Base-by-base conservation (phyloP, 1,140 invertebrate genomes). In the Drosophila parabipectinata region DNA sequence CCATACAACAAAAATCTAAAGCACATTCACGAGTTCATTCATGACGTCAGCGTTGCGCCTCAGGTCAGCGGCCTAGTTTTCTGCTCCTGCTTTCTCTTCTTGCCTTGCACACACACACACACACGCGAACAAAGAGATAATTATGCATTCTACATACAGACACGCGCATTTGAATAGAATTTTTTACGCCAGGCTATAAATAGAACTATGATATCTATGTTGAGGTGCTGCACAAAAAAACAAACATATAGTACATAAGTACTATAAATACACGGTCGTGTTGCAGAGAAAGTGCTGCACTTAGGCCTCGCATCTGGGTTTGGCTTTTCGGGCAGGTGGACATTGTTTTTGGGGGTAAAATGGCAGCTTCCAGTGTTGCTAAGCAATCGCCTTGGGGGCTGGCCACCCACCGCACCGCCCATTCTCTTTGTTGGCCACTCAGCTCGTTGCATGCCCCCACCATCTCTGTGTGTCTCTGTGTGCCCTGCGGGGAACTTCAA, bases 61-160 rank as follows among this genome's bases (percentile, higher is more conserved):
- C 81, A 90, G 90, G 90, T 91, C 90, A 91, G 84, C 85, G 90
- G 81, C 90, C 90, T 91, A 91, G 71, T 90, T 91, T 87, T 79
- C 58, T 47, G 51, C 64, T 63, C 12, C 47, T 34, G 37, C 45
- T 47, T 10, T 32, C 18, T 18, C 26, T 44, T 5, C 15, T 58
- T 56, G 45, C 57, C 51, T 50, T 12, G 28, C 54, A 37, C 59
- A 56, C 32, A 21, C 51, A 58, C 53, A 69, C 45, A 69, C 45
- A 77, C 10, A 10, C 1, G 6, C 41, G 15, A 9, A 15, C 14
- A 14, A 14, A 14, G 30, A 63, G 73, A 72, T 71, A 72, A 78
- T 77, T 62, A 63, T 72, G 74, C 73, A 78, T 57, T 48, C 63
- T 71, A 77, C 72, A 71, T 69, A 72, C 21, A 26, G 18, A 54